phyloP scores from a whole-genome alignment of 2,888 invertebrate species.

The Cerastis leucographa region DNA sequence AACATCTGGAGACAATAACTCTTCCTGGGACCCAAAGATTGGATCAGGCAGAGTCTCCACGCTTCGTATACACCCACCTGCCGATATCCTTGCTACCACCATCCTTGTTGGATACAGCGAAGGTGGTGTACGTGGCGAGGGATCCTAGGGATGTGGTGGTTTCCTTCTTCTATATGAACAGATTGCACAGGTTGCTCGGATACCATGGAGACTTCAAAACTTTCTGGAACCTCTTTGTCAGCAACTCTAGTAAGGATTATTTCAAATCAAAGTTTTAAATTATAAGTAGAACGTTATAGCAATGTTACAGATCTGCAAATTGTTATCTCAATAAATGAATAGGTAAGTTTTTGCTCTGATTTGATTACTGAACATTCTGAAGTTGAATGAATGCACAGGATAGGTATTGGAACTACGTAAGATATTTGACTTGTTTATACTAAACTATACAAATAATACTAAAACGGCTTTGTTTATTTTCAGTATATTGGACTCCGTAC shows the following conservation, averaged over 20 bases:
- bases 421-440: too few relatives aligned
- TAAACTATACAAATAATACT: neutral
- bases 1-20: slow-evolving; percentile 40
- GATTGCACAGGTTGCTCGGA: slow-evolving; percentile 90
- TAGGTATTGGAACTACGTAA: neutral
- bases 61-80: slow-evolving; percentile 90
- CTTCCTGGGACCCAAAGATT: slow-evolving; percentile 40
- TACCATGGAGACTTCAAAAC: slow-evolving; percentile 91
- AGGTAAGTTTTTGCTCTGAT: neutral
- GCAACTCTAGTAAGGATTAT: slow-evolving; percentile 88
- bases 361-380: neutral
- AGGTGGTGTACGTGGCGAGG: slow-evolving; percentile 94
- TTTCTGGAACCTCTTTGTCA: slow-evolving; percentile 92
- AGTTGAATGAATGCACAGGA: neutral
- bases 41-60: slow-evolving; percentile 51
- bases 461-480: slow-evolving; percentile 3
- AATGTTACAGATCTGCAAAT: slow-evolving; percentile 18
- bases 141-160: slow-evolving; percentile 95
- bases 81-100: slow-evolving; percentile 93
- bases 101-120: slow-evolving; percentile 83
- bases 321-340: slow-evolving; percentile 2
- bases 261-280: neutral
- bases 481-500: slow-evolving; percentile 87
- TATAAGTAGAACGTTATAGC: slow-evolving; percentile 18
- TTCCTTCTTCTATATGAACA: slow-evolving; percentile 93